Evolutionary conservation across 2,113 vertebrate species (phyloP), one percentile per base, ranked within the genome.

Genomic region (Elachura formosa): DNA sequence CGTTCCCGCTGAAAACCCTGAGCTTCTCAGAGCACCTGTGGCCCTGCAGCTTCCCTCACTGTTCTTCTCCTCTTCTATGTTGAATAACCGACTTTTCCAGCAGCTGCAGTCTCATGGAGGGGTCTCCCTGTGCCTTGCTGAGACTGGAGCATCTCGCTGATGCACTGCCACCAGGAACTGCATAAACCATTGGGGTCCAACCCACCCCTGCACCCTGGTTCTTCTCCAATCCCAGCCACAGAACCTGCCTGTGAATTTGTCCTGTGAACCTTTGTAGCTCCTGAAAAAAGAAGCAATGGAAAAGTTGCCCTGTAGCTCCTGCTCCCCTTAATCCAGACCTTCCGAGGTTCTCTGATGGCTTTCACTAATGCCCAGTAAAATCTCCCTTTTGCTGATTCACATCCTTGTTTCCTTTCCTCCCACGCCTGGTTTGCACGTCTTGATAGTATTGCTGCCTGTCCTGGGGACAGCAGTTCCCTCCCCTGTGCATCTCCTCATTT

Each of bases 401-500:
- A 41, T 66, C 34, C 43, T 22, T 49, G 36, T 41, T 49, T 66
- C 31, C 41, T 49, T 85, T 13, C 17, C 25, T 34, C 43, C 43
- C 17, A 5, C 31, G 51, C 41, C 20, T 56, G 51, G 13, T 66
- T 41, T 66, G 20, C 59, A 56, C 34, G 43, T 56, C 34, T 43
- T 64, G 12, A 12, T 3, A 4, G 24, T 29, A n/a, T 16, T 64
- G 26, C 71, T 73, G 18, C 52, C 29, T 52, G 38, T 69, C 38
- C 52, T 4, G 1, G 34, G 43, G 6, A 16, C 0, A 10, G 43
- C 25, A 22, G 34, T 90, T 77, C 40, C 68, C 23, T 41, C 33
- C 45, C 6, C 77, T 2, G 0, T 2, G 0, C 29, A 3, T 2
- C 17, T 72, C 48, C 29, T 3, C n/a, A 1, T 55, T 80, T 68